Conservation (phyloP, 2,888 invertebrate genomes). For the Xylocampa areola region DNA sequence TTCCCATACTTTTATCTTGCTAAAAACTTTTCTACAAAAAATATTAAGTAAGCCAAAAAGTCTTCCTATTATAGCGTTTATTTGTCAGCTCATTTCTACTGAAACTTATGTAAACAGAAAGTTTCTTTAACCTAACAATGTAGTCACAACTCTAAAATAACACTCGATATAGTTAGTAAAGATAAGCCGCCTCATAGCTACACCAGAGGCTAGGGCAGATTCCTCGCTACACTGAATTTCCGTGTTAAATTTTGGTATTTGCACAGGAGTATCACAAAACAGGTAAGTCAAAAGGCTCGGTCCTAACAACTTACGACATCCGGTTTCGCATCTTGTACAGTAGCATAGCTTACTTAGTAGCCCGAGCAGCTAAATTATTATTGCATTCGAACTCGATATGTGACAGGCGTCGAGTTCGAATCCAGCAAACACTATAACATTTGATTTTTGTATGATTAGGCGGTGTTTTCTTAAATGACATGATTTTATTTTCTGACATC, state of each 20-base stretch:
- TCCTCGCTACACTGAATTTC: slow-evolving; percentile 57
- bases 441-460: too few species aligned
- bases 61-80: too few species aligned
- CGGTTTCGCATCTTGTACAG: too few species aligned
- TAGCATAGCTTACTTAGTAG: too few species aligned
- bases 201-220: slow-evolving; percentile 43
- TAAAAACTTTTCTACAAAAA: not conserved
- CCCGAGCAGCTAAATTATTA: too few species aligned
- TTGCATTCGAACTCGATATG: too few species aligned
- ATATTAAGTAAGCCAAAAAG: not conserved
- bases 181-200: slow-evolving; percentile 45
- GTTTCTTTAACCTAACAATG: not conserved
- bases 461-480: too few species aligned
- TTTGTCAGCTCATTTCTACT: not conserved
- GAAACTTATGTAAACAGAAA: not conserved
- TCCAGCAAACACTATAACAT: too few species aligned
- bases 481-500: too few species aligned
- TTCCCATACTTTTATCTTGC: too few species aligned
- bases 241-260: slow-evolving; percentile 61
- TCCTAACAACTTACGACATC: not conserved
- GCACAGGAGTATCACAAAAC: slow-evolving; percentile 16
- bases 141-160: slow-evolving; percentile 14
- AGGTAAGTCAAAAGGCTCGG: not conserved
- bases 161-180: slow-evolving; percentile 38
- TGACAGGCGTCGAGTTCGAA: too few species aligned